Evolutionary conservation across 2,113 vertebrate species (phyloP), one percentile per base, ranked within the genome.

Genomic region (Elgaria multicarinata): DNA sequence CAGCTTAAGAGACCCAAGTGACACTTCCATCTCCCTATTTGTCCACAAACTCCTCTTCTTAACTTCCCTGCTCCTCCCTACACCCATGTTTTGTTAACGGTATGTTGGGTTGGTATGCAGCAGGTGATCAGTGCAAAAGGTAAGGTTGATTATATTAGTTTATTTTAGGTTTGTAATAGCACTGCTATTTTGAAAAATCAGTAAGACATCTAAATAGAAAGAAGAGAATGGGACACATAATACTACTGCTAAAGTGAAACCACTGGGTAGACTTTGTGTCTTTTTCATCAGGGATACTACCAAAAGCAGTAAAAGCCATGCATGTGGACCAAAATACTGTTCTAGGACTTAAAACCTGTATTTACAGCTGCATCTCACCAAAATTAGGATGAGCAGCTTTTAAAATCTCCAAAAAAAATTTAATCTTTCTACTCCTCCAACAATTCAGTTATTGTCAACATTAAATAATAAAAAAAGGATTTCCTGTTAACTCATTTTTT

Each of bases 401-500:
- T 36, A 50, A 75, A 46, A 10, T 50, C 20, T 46, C 44, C n/a
- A n/a, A 66, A 26, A 83, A 58, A 22, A 36, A 36, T 6, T 67
- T 33, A 81, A 20, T 62, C 6, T 6, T 53, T 77, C n/a, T 20
- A 6, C 24, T 44, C 46, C 0, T 0, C 71, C 13, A 62, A 42
- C 42, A 44, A 1, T 6, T 26, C 39, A 42, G 39, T 16, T 18
- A 28, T 10, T 31, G 3, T 20, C 85, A n/a, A 72, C 42, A 22
- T 2, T 64, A 20, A 83, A 8, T 1, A 46, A 72, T 2, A 36
- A 75, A 33, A n/a, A 36, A 20, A n/a, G 0, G 42, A n/a, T 33
- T 6, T 33, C 26, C 66, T 20, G 46, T 66, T 72, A 14, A 1
- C 53, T 64, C 39, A n/a, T 14, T 69, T 20, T 42, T 66, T 75